These are phyloP conservation scores for Pangasianodon gigas DNA, from an alignment of 2,113 vertebrate species.

Conservation along the genomic window DNA sequence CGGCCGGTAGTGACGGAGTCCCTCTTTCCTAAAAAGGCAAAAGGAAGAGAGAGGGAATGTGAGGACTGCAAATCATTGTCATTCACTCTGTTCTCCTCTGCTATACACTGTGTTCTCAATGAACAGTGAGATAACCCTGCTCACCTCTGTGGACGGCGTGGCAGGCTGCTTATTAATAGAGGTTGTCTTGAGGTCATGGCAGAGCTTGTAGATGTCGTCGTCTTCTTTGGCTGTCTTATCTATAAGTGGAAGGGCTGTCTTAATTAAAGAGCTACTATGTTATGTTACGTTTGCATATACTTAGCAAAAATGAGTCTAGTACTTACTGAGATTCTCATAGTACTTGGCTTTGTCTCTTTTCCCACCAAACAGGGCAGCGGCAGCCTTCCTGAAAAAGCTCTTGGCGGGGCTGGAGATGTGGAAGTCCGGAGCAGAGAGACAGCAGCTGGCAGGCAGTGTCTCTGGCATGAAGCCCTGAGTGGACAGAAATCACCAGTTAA, in stretches of 20 bases:
- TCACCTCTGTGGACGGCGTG: slow-evolving; percentile 85
- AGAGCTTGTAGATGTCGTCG: slow-evolving; percentile 95
- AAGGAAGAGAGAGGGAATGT: slow-evolving; percentile 52
- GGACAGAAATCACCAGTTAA: slow-evolving; percentile 17
- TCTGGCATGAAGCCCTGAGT: slow-evolving; percentile 94
- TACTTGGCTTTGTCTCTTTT: slow-evolving; percentile 97
- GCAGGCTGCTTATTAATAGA: slow-evolving; percentile 85
- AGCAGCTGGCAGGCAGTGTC: slow-evolving; percentile 87
- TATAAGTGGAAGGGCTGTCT: slow-evolving; percentile 55
- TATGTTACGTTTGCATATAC: too few species aligned
- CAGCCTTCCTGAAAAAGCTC: slow-evolving; percentile 97
- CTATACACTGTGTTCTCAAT: slow-evolving; percentile 50
- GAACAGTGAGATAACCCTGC: slow-evolving; percentile 47
- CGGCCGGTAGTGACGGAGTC: slow-evolving; percentile 75
- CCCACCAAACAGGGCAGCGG: slow-evolving; percentile 94
- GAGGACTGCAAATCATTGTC: slow-evolving; percentile 42
- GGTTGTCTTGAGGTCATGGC: slow-evolving; percentile 88
- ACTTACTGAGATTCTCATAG: slow-evolving; percentile 93
- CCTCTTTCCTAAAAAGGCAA: slow-evolving; percentile 81
- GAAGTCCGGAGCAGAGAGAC: slow-evolving; percentile 93
- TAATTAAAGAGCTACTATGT: background rate
- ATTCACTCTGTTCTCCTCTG: slow-evolving; percentile 22
- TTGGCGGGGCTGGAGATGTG: slow-evolving; percentile 95
- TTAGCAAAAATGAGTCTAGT: background rate
- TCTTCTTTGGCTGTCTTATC: slow-evolving; percentile 91